Evolutionary conservation across 2,797 vertebrate genomes (phyloP).

Genomic region (Microchirus variegatus): DNA sequence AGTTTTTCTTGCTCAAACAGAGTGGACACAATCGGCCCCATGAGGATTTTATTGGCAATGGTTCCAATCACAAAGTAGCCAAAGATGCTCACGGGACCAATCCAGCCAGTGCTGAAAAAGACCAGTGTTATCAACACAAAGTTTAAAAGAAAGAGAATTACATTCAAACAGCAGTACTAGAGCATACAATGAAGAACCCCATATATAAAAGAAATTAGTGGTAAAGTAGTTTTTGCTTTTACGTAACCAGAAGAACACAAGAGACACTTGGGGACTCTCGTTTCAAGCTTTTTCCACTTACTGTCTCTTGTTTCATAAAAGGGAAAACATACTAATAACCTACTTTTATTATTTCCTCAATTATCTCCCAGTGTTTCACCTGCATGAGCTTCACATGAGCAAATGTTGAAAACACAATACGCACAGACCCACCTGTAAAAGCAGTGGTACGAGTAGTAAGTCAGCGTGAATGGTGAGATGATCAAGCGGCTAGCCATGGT

Average conservation of each 20-base stretch:
- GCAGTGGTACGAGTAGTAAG: slow-evolving; percentile 96
- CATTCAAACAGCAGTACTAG: not conserved
- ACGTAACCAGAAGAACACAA: no score
- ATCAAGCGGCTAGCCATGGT: slow-evolving; percentile 90
- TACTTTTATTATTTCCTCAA: not conserved
- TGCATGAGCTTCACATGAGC: not conserved
- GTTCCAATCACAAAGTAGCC: slow-evolving; percentile 93
- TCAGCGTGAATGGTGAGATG: slow-evolving; percentile 90
- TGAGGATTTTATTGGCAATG: slow-evolving; percentile 89
- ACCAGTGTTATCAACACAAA: not conserved
- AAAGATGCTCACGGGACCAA: slow-evolving; percentile 92
- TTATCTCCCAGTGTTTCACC: not conserved
- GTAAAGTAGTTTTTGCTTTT: no score
- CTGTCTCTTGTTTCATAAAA: not conserved
- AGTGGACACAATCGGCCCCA: slow-evolving; percentile 92
- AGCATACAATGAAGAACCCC: no score
- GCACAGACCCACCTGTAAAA: slow-evolving; percentile 84
- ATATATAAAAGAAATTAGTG: no score
- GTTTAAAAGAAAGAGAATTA: not conserved
- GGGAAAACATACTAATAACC: not conserved
- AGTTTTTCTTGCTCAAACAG: slow-evolving; percentile 95
- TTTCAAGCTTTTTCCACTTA: no score
- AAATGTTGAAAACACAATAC: not conserved
- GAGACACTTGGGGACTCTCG: no score
- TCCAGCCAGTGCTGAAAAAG: slow-evolving; percentile 90